These are phyloP conservation scores for Anarhynchus alexandrinus DNA, from an alignment of 2,113 vertebrate species.

Conservation along the genomic window DNA sequence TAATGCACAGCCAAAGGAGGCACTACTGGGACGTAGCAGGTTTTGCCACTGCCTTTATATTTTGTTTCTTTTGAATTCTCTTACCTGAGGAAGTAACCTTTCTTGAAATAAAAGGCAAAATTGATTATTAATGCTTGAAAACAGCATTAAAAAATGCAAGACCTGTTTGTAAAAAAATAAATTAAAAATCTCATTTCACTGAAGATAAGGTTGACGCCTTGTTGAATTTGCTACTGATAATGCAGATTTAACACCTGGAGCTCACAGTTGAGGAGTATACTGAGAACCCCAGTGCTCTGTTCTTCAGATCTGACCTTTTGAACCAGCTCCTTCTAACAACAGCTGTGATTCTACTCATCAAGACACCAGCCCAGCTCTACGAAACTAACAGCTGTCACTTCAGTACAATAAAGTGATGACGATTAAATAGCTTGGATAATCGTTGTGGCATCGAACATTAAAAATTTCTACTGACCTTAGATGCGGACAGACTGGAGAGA, in stretches of 20 bases:
- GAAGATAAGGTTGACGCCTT: neutral
- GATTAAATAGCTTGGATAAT: neutral
- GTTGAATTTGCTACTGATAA: neutral
- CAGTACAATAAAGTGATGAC: neutral
- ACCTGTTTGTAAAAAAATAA: neutral
- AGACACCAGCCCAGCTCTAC: neutral
- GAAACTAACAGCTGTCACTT: neutral
- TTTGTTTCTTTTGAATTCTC: neutral
- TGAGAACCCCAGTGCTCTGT: neutral
- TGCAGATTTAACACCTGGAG: neutral
- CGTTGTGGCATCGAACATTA: neutral
- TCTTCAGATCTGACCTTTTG: neutral
- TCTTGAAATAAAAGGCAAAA: constrained; percentile 2
- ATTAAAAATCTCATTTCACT: neutral
- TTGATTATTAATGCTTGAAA: neutral
- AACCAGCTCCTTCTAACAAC: neutral
- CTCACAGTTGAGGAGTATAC: neutral
- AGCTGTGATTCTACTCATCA: neutral
- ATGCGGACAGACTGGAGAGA: neutral
- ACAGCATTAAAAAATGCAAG: neutral
- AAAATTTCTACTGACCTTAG: neutral
- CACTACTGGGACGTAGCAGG: neutral
- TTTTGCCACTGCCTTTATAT: neutral
- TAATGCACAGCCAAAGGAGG: neutral
- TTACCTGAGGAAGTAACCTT: neutral